Conservation (phyloP, 2,888 invertebrate species). For the Spodoptera exigua region DNA sequence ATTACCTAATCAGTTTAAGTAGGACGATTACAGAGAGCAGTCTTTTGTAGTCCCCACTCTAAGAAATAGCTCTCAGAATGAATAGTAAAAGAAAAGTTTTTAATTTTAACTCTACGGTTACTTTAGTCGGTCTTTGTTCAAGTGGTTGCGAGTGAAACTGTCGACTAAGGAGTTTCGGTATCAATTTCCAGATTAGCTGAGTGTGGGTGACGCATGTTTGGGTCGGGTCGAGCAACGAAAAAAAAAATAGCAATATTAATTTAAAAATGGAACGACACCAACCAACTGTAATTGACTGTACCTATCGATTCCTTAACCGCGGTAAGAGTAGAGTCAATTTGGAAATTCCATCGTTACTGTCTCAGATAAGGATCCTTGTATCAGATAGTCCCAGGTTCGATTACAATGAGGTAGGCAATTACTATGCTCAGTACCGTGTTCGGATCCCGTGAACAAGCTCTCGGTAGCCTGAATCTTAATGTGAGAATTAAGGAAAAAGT, state of each 20-base stretch:
- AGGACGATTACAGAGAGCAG: constrained; percentile 22
- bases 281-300: too few relatives aligned
- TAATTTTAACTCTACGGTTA: constrained; percentile 3
- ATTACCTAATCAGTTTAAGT: constrained; percentile 34
- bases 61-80: constrained; percentile 21
- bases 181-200: too few relatives aligned
- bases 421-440: constrained; percentile 35
- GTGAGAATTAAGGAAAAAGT: constrained; percentile 25
- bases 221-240: too few relatives aligned
- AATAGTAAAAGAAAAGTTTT: constrained; percentile 16
- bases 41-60: constrained; percentile 27
- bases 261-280: too few relatives aligned
- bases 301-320: constrained; percentile 46
- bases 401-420: constrained; percentile 36
- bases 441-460: constrained; percentile 16
- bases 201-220: too few relatives aligned
- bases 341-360: constrained; percentile 24
- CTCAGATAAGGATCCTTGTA: constrained; percentile 37
- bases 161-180: too few relatives aligned
- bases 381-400: constrained; percentile 30
- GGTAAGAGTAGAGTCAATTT: constrained; percentile 28
- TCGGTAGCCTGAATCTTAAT: constrained; percentile 32
- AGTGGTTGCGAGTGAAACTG: neutral
- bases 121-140: neutral
- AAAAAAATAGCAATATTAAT: too few relatives aligned